phyloP scores from a whole-genome alignment of 1,140 invertebrate genomes.

The Pachyrhynchus sulphureomaculatus region DNA sequence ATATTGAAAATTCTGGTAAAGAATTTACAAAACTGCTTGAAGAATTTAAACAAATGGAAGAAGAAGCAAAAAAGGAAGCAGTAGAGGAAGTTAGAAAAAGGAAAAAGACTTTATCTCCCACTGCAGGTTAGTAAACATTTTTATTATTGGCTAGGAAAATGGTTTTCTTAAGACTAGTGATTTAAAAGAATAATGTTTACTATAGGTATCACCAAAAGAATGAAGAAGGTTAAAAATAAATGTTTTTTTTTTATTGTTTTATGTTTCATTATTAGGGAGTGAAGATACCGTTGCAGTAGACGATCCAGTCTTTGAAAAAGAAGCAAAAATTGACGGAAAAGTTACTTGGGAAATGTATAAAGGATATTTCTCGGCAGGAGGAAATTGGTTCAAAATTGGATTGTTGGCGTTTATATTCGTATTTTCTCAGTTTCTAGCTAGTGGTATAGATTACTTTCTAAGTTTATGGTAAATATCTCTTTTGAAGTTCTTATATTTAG shows the following conservation, averaged over 20 bases:
- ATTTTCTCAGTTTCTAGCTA: slow-evolving; percentile 62
- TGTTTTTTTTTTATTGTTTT: too few species aligned
- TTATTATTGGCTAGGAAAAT: slow-evolving; percentile 45
- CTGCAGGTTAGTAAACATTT: slow-evolving; percentile 46
- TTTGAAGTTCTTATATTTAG: neutral
- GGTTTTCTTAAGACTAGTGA: too few species aligned
- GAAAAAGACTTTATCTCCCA: slow-evolving; percentile 33
- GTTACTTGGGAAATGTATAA: slow-evolving; percentile 59
- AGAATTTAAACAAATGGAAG: slow-evolving; percentile 52
- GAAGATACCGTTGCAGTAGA: too few species aligned
- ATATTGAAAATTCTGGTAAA: slow-evolving; percentile 49
- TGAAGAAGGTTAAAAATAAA: too few species aligned
- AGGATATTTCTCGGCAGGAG: slow-evolving; percentile 63
- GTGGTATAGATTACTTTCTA: slow-evolving; percentile 65
- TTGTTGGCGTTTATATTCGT: slow-evolving; percentile 56
- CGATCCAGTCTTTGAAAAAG: too few species aligned
- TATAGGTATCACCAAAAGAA: too few species aligned
- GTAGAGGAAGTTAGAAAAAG: slow-evolving; percentile 40
- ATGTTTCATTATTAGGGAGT: too few species aligned
- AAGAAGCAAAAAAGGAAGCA: slow-evolving; percentile 39
- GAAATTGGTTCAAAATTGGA: slow-evolving; percentile 54
- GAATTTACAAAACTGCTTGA: slow-evolving; percentile 59
- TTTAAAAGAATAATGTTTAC: too few species aligned
- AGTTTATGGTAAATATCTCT: slow-evolving; percentile 61
- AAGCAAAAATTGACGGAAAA: slow-evolving; percentile 51